Conservation (phyloP, 2,888 invertebrate species). For the Pantelozetes paolii region DNA sequence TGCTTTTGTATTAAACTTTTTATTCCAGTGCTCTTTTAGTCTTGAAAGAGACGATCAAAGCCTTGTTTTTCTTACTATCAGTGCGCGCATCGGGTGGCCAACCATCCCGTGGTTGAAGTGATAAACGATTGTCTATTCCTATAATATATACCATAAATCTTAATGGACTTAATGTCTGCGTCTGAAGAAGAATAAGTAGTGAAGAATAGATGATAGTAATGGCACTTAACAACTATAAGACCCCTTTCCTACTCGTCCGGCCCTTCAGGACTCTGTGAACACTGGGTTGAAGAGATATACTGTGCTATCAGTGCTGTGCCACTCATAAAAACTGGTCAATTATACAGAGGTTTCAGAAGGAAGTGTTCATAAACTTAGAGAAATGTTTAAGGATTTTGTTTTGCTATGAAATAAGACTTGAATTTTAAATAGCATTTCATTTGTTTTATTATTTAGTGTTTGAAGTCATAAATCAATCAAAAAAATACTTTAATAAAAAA, state of each 20-base stretch:
- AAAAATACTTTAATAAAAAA: neutral
- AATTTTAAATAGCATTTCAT: neutral
- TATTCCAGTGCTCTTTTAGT: no score
- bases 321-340: neutral
- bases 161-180: neutral
- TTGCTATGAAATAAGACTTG: neutral
- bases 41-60: no score
- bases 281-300: neutral
- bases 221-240: neutral
- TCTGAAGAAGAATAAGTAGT: neutral
- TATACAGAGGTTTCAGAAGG: neutral
- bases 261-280: neutral
- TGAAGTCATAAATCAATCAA: neutral
- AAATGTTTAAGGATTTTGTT: neutral
- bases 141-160: conserved; percentile 3
- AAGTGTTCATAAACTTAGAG: neutral
- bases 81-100: conserved; percentile 9
- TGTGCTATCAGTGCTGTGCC: neutral
- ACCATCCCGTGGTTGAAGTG: neutral
- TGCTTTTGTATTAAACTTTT: no score
- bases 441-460: neutral
- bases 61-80: neutral
- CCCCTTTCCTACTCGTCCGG: neutral
- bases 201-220: conserved; percentile 14
- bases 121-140: neutral